Percentiles rank a stretch among this genome's conserved stretches.
Evolutionary conservation across 2,797 vertebrate species (phyloP).

Genomic region (Gallinago stenura): DNA sequence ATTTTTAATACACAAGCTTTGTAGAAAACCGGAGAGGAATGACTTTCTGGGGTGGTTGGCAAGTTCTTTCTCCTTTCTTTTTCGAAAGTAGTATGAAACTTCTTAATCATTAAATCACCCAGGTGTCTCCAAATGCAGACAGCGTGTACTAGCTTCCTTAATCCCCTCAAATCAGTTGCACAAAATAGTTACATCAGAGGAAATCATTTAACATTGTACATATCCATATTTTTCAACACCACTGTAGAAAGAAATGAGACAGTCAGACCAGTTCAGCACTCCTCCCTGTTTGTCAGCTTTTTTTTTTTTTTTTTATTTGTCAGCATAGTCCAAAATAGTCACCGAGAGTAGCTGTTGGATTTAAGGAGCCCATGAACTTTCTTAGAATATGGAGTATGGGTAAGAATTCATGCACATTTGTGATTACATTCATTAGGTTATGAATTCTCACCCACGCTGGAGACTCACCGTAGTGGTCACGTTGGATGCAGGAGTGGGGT

Average conservation of each 20-base stretch:
- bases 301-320: neutral
- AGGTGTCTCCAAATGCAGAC: neutral
- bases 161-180: neutral
- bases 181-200: neutral
- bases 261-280: neutral
- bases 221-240: neutral
- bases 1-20: neutral
- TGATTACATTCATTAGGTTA: neutral
- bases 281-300: neutral
- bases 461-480: neutral
- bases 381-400: rapidly evolving
- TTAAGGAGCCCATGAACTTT: neutral
- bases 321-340: neutral
- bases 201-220: neutral
- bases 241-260: neutral
- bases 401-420: neutral
- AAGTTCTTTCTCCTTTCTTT: neutral
- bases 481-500: neutral
- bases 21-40: neutral
- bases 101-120: neutral
- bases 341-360: neutral
- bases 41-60: neutral
- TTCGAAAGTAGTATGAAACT: neutral
- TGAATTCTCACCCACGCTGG: neutral
- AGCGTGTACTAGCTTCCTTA: neutral